Conservation (phyloP, 2,113 vertebrate species). For the Xenopus laevis region DNA sequence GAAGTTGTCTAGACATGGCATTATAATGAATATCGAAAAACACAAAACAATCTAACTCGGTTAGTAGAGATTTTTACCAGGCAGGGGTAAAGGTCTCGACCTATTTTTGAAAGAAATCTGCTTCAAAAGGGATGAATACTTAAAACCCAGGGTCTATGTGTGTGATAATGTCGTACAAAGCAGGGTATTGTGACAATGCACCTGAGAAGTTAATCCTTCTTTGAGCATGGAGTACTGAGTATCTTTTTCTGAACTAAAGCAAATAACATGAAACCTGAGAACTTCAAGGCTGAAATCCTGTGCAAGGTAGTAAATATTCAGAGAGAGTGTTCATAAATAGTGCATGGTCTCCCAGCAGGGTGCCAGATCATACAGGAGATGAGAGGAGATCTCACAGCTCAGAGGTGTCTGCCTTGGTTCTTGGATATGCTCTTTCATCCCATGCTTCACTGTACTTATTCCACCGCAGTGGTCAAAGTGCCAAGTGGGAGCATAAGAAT, state of each 20-base stretch:
- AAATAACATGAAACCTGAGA: conserved; percentile 39
- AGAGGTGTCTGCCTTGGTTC: conserved; percentile 53
- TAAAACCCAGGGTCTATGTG: too few relatives aligned
- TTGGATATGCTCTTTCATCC: conserved; percentile 53
- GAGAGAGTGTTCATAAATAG: conserved; percentile 64
- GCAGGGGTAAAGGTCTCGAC: too few relatives aligned
- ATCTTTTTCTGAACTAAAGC: conserved; percentile 20
- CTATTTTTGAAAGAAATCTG: too few relatives aligned
- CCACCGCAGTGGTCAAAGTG: conserved; percentile 34
- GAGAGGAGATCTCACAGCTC: conserved; percentile 53
- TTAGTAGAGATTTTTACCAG: too few relatives aligned
- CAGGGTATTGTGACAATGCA: not conserved
- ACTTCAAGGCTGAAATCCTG: conserved; percentile 41
- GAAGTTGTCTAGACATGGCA: too few relatives aligned
- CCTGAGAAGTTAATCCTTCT: conserved; percentile 15
- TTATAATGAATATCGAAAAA: too few relatives aligned
- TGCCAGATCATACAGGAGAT: conserved; percentile 58
- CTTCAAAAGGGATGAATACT: too few relatives aligned
- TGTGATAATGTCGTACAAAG: too few relatives aligned
- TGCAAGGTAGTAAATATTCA: conserved; percentile 58
- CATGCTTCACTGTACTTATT: conserved; percentile 42
- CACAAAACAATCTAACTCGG: too few relatives aligned
- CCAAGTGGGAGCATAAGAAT: not conserved
- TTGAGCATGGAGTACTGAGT: conserved; percentile 1
- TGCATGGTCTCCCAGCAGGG: conserved; percentile 61